Conservation (phyloP, 2,113 vertebrate species). For the Mionectes macconnelli region DNA sequence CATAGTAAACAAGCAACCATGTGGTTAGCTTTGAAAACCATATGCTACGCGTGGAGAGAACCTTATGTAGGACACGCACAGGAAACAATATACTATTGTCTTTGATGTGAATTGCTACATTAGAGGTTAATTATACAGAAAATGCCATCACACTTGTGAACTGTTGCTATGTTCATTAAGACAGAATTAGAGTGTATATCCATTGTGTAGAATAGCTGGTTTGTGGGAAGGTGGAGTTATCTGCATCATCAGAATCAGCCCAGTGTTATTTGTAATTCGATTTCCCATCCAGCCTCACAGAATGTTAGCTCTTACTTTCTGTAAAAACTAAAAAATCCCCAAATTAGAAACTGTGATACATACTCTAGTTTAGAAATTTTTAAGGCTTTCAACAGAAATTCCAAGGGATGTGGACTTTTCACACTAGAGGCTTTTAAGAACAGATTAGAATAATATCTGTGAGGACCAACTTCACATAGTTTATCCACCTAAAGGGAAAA, state of each 20-base stretch:
- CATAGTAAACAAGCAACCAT: background rate
- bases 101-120: background rate
- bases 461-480: background rate
- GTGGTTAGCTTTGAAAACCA: background rate
- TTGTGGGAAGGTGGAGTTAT: background rate
- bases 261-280: background rate
- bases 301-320: background rate
- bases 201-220: background rate
- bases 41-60: background rate
- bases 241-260: background rate
- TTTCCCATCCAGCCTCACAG: background rate
- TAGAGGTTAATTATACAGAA: background rate
- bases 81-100: background rate
- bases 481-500: background rate
- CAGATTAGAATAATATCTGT: background rate
- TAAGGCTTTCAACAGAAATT: background rate
- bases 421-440: background rate
- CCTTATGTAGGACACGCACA: background rate
- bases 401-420: background rate
- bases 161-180: background rate
- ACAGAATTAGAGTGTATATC: background rate
- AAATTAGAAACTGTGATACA: background rate
- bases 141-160: background rate
- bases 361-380: background rate
- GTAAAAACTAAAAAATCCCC: background rate